phyloP scores from a whole-genome alignment of 2,888 invertebrate genomes.

The Rhamnusium bicolor region DNA sequence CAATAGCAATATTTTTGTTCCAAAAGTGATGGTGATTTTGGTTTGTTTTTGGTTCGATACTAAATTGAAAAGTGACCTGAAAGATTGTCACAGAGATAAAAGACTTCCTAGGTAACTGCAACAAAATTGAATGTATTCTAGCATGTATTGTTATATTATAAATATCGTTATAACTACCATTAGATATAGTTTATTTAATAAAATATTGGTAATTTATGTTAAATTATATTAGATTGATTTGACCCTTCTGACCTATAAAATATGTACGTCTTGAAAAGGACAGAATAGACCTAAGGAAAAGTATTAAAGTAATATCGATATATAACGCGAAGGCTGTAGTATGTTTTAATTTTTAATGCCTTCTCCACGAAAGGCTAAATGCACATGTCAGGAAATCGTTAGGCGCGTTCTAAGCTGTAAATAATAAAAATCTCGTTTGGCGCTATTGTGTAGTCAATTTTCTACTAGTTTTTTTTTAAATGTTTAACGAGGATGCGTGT shows the following conservation, averaged over 20 bases:
- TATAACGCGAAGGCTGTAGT: slow-evolving; percentile 41
- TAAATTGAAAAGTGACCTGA: too few species aligned
- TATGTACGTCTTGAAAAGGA: slow-evolving; percentile 29
- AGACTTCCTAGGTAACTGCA: too few species aligned
- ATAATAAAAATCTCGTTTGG: slow-evolving; percentile 56
- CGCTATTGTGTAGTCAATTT: slow-evolving; percentile 55
- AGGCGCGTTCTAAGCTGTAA: slow-evolving; percentile 40
- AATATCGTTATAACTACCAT: too few species aligned
- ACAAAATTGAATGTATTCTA: too few species aligned
- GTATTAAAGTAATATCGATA: slow-evolving; percentile 49
- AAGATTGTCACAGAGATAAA: too few species aligned
- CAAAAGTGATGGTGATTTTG: too few species aligned
- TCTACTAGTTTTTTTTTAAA: slow-evolving; percentile 59
- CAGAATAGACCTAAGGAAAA: slow-evolving; percentile 40
- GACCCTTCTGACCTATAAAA: neutral
- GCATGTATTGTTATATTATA: too few species aligned
- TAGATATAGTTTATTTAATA: neutral
- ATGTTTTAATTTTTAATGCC: slow-evolving; percentile 52
- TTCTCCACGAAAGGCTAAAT: slow-evolving; percentile 53
- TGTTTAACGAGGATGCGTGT: slow-evolving; percentile 64
- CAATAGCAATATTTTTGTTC: too few species aligned
- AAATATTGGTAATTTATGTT: neutral
- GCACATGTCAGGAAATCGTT: slow-evolving; percentile 59
- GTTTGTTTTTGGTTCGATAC: too few species aligned
- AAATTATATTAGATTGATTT: neutral